Evolutionary conservation across 1,140 invertebrate genomes (phyloP), one percentile per base, ranked within the genome.

Genomic region (Drosophila persimilis): DNA sequence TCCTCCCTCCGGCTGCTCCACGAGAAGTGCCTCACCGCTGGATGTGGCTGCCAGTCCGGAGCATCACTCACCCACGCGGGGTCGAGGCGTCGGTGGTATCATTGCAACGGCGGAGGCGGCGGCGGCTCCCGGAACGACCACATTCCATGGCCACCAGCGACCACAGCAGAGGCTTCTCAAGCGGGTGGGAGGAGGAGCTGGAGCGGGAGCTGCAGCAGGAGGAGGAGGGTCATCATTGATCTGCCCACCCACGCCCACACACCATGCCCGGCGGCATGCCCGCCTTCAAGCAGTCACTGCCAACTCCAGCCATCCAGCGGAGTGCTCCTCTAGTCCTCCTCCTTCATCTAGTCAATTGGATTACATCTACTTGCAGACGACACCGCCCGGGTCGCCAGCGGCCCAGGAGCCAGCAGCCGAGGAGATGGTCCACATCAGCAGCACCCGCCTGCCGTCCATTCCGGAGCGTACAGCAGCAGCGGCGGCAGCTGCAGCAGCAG

Each of bases 221-320:
- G 41, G 17, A 0, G 31, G 15, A 15, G 64, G 15, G 9, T 46
- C 56, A 15, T 57, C 74, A 2, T 54, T 90, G 7, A 93, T 95
- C 31, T 97, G 96, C 88, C 96, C 95, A 6, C 96, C 96, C 0
- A 97, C 96, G 1, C 96, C 96, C 0, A 97, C 96, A 0, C 96
- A 97, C 91, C 95, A 96, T 80, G 95, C 95, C 7, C 92, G 95
- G 46, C 93, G 90, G 6, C 86, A 90, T 73, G 83, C 86, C 9
- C 86, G 90, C 20, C 72, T 91, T 0, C 90, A 89, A 44, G 84
- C 84, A 51, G 70, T 62, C 69, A 89, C 85, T 63, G 74, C 72
- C 69, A 81, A 78, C 54, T 67, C 80, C 35, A 65, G 53, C 53
- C 92, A 6, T 26, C 20, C 20, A 22, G 15, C 51, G 13, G 56